Base-by-base conservation (phyloP, 1,140 invertebrate genomes). In the Drosophila prosaltans region DNA sequence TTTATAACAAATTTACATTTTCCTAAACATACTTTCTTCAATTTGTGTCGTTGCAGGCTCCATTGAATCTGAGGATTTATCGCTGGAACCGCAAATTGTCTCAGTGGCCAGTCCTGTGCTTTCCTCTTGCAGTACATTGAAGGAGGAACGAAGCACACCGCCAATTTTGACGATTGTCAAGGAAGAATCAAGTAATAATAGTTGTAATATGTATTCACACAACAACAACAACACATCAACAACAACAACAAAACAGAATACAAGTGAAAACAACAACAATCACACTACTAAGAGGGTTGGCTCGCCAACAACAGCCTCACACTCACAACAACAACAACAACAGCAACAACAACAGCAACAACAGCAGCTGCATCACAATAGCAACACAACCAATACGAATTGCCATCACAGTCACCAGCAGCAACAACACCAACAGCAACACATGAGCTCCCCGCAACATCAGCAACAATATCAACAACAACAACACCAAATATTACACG, bases 1-100 rank as follows among this genome's bases (percentile, higher is more conserved):
- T 21, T 48, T 48, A 8, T 9, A 7, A 7, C 21, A 21, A 48
- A 21, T 48, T 48, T 48, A 7, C 2, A 24, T 8, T 32, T 1
- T 9, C 4, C 16, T 40, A 55, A 60, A 6, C 9, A 41, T 69
- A 48, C 40, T 21, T 32, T 55, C 9, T 59, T 41, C 11, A 21
- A 7, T 69, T 72, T 86, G 66, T 85, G 24, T 48, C 24, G 16
- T 94, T 95, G 11, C 93, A 97, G 96, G 96, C 93, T 95, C 95
- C 69, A 93, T 97, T 92, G 95, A 96, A 79, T 95, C 95, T 45
- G 95, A 96, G 89, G 96, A 97, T 89, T 92, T 97, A 28, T 96
- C 95, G 1, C 92, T 96, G 86, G 95, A 95, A 66, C 94, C 94
- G 48, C 88, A 93, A 73, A 71, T 86, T 30, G 57, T 86, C 10